A percentile compares a stretch with the other conserved stretches of the same genome.
These are phyloP conservation scores for Xanthia icteritia DNA, from an alignment of 2,888 invertebrate genomes.

Conservation along the genomic window DNA sequence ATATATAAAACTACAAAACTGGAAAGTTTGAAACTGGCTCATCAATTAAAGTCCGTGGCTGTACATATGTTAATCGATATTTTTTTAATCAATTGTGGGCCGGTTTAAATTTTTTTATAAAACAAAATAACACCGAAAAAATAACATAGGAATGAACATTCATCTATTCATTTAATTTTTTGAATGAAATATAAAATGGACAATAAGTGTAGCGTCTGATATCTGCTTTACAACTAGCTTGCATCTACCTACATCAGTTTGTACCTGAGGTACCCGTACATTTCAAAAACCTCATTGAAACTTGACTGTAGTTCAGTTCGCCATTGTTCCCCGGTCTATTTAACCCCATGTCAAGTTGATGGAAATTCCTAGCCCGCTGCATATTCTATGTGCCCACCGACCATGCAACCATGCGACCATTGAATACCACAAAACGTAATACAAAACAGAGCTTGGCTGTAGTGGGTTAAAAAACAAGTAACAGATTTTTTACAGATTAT, in stretches of 20 bases:
- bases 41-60: no score
- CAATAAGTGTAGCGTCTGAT: not conserved
- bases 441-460: not conserved
- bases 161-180: no score
- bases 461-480: not conserved
- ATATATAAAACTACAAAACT: no score
- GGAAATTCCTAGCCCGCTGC: constrained; percentile 19
- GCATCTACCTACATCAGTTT: not conserved
- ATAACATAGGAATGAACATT: no score
- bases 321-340: constrained; percentile 28
- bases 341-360: not conserved
- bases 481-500: not conserved
- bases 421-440: constrained; percentile 34
- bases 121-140: no score
- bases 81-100: no score
- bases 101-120: no score
- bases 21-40: no score
- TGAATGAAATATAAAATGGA: no score
- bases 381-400: constrained; percentile 36
- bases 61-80: no score
- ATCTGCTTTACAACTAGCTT: not conserved
- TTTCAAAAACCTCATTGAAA: not conserved
- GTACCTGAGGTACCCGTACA: not conserved
- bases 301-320: not conserved
- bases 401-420: constrained; percentile 19